phyloP scores from a whole-genome alignment of 2,113 vertebrate species.

The Azemiops feae region DNA sequence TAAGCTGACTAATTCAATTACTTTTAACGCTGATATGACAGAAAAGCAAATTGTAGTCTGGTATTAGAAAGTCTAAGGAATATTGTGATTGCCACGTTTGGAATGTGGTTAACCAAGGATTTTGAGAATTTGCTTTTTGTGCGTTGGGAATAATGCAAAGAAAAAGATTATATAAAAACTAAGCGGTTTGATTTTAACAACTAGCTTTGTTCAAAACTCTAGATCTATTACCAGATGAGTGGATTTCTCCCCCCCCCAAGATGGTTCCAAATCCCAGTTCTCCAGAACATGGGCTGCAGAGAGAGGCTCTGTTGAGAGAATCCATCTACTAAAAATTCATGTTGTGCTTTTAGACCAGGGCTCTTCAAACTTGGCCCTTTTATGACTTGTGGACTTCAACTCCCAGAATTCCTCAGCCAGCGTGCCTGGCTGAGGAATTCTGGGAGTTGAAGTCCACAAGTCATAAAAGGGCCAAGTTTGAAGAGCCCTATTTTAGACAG shows the following conservation, averaged over 20 bases:
- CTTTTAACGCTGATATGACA: background rate
- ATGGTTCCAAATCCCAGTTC: background rate
- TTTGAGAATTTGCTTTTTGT: background rate
- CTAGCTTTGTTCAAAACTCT: background rate
- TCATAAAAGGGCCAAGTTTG: too few relatives aligned
- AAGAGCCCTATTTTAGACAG: background rate
- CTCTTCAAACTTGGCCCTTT: too few relatives aligned
- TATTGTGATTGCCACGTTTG: background rate
- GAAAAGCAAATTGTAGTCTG: background rate
- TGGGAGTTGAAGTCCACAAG: too few relatives aligned
- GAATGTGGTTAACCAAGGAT: background rate
- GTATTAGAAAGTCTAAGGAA: background rate
- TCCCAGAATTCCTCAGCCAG: too few relatives aligned
- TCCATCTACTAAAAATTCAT: background rate
- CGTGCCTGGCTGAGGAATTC: too few relatives aligned
- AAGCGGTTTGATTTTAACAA: background rate
- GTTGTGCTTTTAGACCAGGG: background rate
- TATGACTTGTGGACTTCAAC: too few relatives aligned
- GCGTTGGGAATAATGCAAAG: too few relatives aligned
- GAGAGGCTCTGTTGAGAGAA: background rate
- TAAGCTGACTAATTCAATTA: background rate
- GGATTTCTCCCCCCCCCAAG: background rate
- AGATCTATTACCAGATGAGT: background rate
- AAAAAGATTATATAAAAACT: background rate
- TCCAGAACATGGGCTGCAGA: background rate